Evolutionary conservation across 2,888 invertebrate genomes (phyloP), one percentile per base, ranked within the genome.

Genomic region (Apamea anceps): DNA sequence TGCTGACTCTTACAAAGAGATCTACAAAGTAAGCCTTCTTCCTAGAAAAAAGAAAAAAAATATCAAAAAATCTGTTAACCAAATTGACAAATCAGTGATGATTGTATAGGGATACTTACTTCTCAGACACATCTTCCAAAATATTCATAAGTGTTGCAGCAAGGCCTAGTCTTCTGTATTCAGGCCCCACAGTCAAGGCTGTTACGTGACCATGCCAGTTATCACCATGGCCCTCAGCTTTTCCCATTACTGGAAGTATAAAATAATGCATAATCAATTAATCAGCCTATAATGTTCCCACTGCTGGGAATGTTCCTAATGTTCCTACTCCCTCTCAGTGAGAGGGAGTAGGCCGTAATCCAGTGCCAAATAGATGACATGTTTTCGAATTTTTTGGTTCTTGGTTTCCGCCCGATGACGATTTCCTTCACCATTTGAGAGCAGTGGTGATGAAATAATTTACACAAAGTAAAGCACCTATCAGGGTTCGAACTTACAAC

Each of bases 131-230:
- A 93, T 99, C 98, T 97, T 99, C 99, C 72, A 99, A 96, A 89
- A 98, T 98, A 91, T 98, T 98, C 99, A 99, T 99, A 70, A 99
- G 97, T 75, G 98, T 98, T 10, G 98, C 99, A 63, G 99, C 99
- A 75, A 99, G 97, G 3, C 99, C 99, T 21, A 99, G 95, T 87
- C 99, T 97, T 91, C 99, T 97, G 92, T 98, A 99, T 92, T 99
- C 99, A 2, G 99, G 99, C 8, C 99, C 99, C 3, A 99, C 99
- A 12, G 99, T 99, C 62, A 99, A 96, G 3, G 99, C 99, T 67
- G 99, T 99, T 18, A 99, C 99, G 96, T 99, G 99, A 0, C 99
- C 99, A 97, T 99, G 99, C 99, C 99, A 99, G 93, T 99, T 98
- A 89, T 99, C 99, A 74, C 98, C 98, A 88, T 98, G 98, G 0